phyloP scores from a whole-genome alignment of 2,113 vertebrate genomes.

The Mesocricetus auratus region DNA sequence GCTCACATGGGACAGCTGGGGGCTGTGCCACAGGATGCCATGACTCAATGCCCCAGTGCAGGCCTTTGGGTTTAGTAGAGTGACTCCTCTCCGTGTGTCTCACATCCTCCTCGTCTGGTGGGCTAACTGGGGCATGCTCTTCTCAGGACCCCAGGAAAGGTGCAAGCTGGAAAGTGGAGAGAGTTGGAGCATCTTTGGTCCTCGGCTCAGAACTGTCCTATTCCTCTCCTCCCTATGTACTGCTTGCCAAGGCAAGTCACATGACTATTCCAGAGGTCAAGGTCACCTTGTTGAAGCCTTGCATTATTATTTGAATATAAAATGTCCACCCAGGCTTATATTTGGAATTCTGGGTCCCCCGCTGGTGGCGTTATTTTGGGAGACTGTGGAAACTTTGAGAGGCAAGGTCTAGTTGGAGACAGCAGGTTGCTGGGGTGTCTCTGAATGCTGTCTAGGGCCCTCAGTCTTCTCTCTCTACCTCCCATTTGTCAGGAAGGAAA shows the following conservation, averaged over 20 bases:
- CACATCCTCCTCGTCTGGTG: not conserved
- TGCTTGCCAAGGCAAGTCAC: not conserved
- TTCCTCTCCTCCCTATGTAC: not conserved
- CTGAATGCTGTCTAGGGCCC: not conserved
- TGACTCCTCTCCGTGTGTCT: not conserved
- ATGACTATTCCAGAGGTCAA: not conserved
- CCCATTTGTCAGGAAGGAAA: not conserved
- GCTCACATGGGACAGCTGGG: not conserved
- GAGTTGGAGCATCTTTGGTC: not conserved
- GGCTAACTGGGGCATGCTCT: not conserved
- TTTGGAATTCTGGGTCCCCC: not conserved
- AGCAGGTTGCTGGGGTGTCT: not conserved
- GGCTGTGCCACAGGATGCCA: not conserved
- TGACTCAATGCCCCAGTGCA: rapidly evolving
- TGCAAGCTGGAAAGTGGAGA: not conserved
- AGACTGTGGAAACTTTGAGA: not conserved
- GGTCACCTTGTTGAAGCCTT: not conserved
- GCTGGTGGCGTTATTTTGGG: not conserved
- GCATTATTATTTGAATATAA: not conserved
- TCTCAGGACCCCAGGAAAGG: not conserved
- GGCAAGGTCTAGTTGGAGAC: not conserved
- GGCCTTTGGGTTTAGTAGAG: not conserved
- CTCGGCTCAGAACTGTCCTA: not conserved
- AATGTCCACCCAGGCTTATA: not conserved
- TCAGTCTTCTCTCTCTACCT: not conserved